These are phyloP conservation scores for Chelmon rostratus DNA, from an alignment of 2,797 vertebrate species.

Conservation along the genomic window DNA sequence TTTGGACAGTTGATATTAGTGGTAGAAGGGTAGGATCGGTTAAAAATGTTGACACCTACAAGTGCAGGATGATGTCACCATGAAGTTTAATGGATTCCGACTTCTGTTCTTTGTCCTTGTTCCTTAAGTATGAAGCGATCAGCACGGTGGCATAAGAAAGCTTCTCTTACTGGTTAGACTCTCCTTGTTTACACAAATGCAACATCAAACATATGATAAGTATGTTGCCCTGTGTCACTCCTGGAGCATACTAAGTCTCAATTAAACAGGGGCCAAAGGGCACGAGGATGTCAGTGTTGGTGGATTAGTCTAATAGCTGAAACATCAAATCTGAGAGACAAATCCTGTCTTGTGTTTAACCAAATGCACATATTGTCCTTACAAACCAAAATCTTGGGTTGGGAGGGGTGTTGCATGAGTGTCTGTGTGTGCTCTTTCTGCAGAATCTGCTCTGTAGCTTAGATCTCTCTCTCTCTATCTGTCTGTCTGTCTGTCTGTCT, in stretches of 20 bases:
- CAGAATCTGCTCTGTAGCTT: slow-evolving; percentile 75
- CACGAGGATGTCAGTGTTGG: neutral
- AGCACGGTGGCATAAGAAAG: neutral
- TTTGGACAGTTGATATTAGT: neutral
- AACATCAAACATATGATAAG: neutral
- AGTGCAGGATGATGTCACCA: neutral
- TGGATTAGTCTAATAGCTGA: slow-evolving; percentile 7
- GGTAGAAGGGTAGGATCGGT: neutral
- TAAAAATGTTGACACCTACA: neutral
- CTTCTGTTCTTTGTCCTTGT: neutral
- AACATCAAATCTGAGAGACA: slow-evolving; percentile 5
- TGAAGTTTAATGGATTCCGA: neutral
- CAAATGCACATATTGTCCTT: slow-evolving; percentile 9
- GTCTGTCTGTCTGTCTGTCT: too few species aligned
- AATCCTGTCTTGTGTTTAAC: slow-evolving; percentile 2
- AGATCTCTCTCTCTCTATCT: slow-evolving; percentile 83
- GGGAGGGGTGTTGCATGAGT: slow-evolving; percentile 64
- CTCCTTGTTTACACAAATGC: neutral
- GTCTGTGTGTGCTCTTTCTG: slow-evolving; percentile 71
- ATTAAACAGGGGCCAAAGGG: neutral
- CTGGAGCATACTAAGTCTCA: neutral
- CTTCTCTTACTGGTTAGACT: neutral
- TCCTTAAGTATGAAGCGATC: neutral
- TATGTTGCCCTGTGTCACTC: neutral
- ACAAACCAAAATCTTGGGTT: neutral